Evolutionary conservation across 2,888 invertebrate species (phyloP), one percentile per base, ranked within the genome.

Genomic region (Gymnoscelis rufifasciata): DNA sequence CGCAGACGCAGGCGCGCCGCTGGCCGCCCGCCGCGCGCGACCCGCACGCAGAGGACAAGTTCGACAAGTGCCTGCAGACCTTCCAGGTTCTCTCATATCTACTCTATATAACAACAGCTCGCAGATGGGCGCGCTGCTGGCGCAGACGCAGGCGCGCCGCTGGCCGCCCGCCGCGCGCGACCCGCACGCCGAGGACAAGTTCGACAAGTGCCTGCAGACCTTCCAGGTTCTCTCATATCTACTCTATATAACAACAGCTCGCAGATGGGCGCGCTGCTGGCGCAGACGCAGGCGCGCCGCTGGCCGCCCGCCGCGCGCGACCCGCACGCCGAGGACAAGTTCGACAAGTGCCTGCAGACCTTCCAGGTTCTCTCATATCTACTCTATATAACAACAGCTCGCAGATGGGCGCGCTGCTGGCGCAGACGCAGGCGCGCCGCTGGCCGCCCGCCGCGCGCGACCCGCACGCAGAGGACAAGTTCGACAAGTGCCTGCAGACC

Each of bases 81-180:
- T 54, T 54, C 47, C 52, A 54, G 49, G 47, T 56, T n/a, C n/a
- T n/a, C n/a, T n/a, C n/a, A n/a, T n/a, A n/a, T n/a, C n/a, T n/a
- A n/a, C n/a, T n/a, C n/a, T n/a, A n/a, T n/a, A n/a, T 26, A 99
- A 99, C 87, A 98, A 98, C 86, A 96, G 97, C 73, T 91, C 95
- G 64, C 95, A 95, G 74, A 94, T 98, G 87, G 92, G 93, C 47
- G 95, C 97, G 61, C 90, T 97, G 56, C 95, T 97, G 43, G 93
- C 93, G 62, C 94, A 95, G 80, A 93, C 96, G 83, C 95, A 95
- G 74, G 91, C 94, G 68, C 90, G 94, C 90, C 95, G 95, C 82
- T 94, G 94, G 93, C 91, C 93, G 33, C 89, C 90, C 52, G 90
- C 84, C 6, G 76, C 87, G 1, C 90, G 90, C 57, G 90, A 92